Evolutionary conservation across 2,888 invertebrate genomes (phyloP), one percentile per base, ranked within the genome.

Genomic region (Dione vanillae): DNA sequence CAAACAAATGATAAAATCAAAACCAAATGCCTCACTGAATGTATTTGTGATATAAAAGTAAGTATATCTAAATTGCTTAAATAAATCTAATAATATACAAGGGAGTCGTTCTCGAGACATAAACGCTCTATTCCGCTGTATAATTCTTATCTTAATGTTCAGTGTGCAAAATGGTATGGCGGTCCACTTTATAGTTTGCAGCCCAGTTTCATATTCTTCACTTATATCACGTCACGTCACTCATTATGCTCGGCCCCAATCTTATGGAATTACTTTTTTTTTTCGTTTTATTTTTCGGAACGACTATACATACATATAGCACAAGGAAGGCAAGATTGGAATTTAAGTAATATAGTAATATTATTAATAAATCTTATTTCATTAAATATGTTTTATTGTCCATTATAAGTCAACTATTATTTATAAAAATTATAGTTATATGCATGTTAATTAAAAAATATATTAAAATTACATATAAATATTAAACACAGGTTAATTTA

Each of bases 111-210:
- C 49, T 20, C 58, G 52, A 14, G 56, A 59, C 59, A n/a, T 47
- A 27, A 20, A 52, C 56, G 27, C 65, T 56, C 56, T 67, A 51
- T 45, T 59, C 64, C 35, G 64, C 65, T 51, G 59, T 37, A 67
- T 71, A 64, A 67, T 67, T 59, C 65, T 71, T 71, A 71, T 71
- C 65, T 71, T 71, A 65, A 71, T 71, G 67, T 58, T 71, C 65
- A 67, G 49, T 64, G 47, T 35, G 35, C 58, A 27, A 3, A 27
- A 2, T 27, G 2, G 27, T 5, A 62, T 47, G 47, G 47, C 5
- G 27, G n/a, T 10, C 43, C 43, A 37, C 54, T 45, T 12, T 43
- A n/a, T 19, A 47, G 35, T 49, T 49, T 35, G 5, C 16, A 49
- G 9, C 37, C 35, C 14, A 19, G 49, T 64, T 64, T 64, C 12